These are phyloP conservation scores for Oxycera nigricornis DNA, from an alignment of 2,888 invertebrate genomes.

Conservation along the genomic window DNA sequence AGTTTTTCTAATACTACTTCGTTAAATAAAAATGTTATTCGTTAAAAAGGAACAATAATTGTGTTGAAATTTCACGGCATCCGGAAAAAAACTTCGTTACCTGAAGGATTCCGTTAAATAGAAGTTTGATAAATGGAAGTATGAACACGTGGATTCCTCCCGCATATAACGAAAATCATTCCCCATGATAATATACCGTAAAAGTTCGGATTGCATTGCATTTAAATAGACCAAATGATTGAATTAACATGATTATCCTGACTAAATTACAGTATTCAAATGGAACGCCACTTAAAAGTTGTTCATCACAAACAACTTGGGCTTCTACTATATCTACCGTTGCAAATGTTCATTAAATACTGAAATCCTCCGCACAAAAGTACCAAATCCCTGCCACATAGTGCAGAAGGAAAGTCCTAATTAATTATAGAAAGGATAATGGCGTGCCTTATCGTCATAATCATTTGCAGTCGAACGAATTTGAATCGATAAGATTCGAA, in stretches of 20 bases:
- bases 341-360: conserved; percentile 14
- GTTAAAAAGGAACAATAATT: too few relatives aligned
- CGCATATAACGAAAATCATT: too few relatives aligned
- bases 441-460: conserved; percentile 33
- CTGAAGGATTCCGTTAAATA: too few relatives aligned
- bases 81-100: too few relatives aligned
- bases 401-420: conserved; percentile 12
- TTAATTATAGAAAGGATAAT: conserved; percentile 35
- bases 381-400: conserved; percentile 5
- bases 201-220: too few relatives aligned
- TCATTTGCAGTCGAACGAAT: conserved; percentile 25
- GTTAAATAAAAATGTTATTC: too few relatives aligned
- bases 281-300: background rate
- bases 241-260: background rate
- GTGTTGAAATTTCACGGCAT: too few relatives aligned
- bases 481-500: conserved; percentile 21
- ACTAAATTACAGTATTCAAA: background rate
- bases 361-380: background rate
- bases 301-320: background rate
- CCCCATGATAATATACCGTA: too few relatives aligned
- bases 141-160: too few relatives aligned
- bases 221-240: too few relatives aligned
- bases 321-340: background rate
- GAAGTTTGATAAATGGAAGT: too few relatives aligned
- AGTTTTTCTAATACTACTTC: too few relatives aligned